These are phyloP conservation scores for Tupaia chinensis DNA, from an alignment of 2,113 vertebrate species.

Conservation along the genomic window DNA sequence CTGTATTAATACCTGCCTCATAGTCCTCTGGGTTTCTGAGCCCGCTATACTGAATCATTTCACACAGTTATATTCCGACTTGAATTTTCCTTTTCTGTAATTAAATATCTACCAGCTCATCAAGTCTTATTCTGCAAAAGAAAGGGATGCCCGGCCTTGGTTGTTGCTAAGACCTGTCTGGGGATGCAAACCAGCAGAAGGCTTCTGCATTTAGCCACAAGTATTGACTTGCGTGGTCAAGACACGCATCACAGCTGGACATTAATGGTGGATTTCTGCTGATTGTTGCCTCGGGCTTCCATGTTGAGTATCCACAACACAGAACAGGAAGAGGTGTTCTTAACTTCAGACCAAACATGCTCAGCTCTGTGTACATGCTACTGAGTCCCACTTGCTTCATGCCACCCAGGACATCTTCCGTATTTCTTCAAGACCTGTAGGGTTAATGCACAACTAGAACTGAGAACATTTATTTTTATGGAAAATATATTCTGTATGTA, in stretches of 20 bases:
- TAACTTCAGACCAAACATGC: background rate
- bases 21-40: background rate
- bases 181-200: too few species aligned
- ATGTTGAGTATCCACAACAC: background rate
- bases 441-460: background rate
- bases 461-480: background rate
- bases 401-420: background rate
- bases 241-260: accelerated
- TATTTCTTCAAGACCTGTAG: background rate
- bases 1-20: background rate
- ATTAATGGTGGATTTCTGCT: too few species aligned
- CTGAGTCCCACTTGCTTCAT: background rate
- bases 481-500: background rate
- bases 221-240: accelerated
- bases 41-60: accelerated
- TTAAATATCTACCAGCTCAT: background rate
- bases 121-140: background rate
- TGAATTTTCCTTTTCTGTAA: background rate
- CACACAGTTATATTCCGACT: background rate
- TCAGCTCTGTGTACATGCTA: background rate
- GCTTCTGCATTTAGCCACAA: background rate
- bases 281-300: background rate
- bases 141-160: accelerated
- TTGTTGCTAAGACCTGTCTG: too few species aligned
- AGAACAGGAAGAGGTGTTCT: background rate